Conservation (phyloP, 2,113 vertebrate genomes). For the Numida meleagris region DNA sequence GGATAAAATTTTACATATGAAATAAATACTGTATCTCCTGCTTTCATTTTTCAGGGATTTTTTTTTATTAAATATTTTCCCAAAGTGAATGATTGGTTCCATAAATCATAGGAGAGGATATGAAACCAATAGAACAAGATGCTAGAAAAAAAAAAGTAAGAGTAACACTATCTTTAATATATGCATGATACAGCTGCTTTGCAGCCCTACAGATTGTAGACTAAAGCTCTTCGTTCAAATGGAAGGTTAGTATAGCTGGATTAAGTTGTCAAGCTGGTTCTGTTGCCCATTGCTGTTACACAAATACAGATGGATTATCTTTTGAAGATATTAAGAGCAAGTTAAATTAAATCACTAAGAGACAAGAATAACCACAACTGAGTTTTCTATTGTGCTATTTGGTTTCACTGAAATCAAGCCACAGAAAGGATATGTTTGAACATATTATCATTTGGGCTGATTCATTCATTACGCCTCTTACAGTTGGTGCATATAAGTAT, state of each 20-base stretch:
- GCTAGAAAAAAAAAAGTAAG: not conserved
- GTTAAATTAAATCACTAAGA: not conserved
- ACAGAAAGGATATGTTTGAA: not conserved
- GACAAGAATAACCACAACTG: not conserved
- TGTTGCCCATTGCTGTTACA: not conserved
- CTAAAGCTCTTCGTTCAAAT: not conserved
- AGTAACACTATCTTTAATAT: not conserved
- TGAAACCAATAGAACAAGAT: not conserved
- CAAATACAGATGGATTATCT: not conserved
- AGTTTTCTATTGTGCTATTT: not conserved
- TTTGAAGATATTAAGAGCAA: not conserved
- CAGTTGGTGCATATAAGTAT: not conserved
- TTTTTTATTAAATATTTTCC: not conserved
- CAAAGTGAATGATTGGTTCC: not conserved
- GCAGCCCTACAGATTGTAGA: not conserved
- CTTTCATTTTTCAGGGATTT: not conserved
- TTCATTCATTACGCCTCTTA: not conserved
- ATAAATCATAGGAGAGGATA: not conserved
- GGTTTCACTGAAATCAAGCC: not conserved
- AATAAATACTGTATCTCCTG: not conserved
- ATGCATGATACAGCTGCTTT: not conserved
- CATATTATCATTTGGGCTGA: not conserved
- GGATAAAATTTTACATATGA: not conserved
- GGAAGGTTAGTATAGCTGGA: not conserved
- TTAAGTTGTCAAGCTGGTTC: not conserved